Percentiles rank a stretch among this genome's conserved stretches.
Conservation (phyloP, 2,113 vertebrate genomes). For the Dolichallabes microphthalmus region DNA sequence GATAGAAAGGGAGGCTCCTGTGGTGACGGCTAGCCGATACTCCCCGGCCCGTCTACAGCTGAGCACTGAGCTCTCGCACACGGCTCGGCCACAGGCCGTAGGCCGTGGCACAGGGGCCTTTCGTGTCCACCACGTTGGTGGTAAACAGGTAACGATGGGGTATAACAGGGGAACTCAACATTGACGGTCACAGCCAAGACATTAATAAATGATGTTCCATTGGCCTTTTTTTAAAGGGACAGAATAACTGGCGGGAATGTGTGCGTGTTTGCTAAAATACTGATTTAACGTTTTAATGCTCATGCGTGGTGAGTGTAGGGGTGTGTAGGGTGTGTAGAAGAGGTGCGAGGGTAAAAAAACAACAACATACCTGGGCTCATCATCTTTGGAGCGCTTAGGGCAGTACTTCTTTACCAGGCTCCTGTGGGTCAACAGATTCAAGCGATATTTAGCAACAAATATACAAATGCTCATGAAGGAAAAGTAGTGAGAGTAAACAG, state of each 20-base stretch:
- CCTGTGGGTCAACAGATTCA: slow-evolving; percentile 66
- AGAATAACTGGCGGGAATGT: too few species aligned
- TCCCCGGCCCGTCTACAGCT: not conserved
- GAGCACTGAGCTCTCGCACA: not conserved
- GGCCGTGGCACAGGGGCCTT: not conserved
- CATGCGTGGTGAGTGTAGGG: not conserved
- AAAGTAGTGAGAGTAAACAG: slow-evolving; percentile 21
- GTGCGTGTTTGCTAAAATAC: not conserved
- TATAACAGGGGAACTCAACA: not conserved
- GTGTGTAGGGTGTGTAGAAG: not conserved
- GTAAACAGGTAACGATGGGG: not conserved
- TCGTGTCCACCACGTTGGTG: not conserved
- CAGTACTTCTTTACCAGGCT: slow-evolving; percentile 97
- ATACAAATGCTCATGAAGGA: not conserved
- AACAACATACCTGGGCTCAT: slow-evolving; percentile 87
- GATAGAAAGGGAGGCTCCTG: slow-evolving; percentile 15
- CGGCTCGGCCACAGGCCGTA: not conserved
- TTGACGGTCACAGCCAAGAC: not conserved
- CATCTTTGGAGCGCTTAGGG: slow-evolving; percentile 95
- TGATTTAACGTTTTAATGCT: not conserved
- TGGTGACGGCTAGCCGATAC: not conserved
- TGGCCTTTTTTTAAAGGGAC: too few species aligned
- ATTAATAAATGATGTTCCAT: too few species aligned
- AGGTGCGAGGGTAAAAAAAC: not conserved
- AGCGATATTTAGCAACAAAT: slow-evolving; percentile 11